A percentile compares a stretch with the other conserved stretches of the same genome.
Evolutionary conservation across 2,113 vertebrate species (phyloP).

Genomic region (Syrmaticus mikado): DNA sequence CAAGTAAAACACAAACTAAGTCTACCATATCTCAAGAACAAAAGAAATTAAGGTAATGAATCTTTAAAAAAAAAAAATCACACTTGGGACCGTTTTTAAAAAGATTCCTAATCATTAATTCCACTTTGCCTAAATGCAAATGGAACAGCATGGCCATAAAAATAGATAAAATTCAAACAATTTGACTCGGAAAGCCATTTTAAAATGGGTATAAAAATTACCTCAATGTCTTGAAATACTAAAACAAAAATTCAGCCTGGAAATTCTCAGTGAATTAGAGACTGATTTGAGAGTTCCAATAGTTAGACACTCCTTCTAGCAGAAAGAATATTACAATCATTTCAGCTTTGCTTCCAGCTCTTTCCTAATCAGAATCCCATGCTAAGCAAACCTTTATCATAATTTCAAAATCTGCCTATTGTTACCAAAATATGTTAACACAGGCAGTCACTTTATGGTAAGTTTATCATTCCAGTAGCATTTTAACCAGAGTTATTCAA

Average conservation of each 20-base stretch:
- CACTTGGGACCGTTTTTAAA: neutral
- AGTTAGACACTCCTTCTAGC: neutral
- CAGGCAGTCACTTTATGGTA: too few species aligned
- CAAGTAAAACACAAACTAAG: neutral
- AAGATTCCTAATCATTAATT: neutral
- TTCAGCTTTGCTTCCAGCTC: neutral
- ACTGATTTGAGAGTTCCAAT: neutral
- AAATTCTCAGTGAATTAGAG: neutral
- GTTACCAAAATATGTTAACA: neutral
- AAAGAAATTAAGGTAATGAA: neutral
- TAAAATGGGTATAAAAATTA: neutral
- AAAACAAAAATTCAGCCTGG: neutral
- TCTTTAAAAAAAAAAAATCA: neutral
- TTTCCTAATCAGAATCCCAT: neutral
- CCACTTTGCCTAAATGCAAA: neutral
- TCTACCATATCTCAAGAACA: neutral
- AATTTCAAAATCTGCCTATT: neutral
- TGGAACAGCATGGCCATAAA: neutral
- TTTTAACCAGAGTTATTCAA: neutral
- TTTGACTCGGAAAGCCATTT: neutral
- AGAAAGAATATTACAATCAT: neutral
- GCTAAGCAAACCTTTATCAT: neutral
- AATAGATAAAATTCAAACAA: neutral
- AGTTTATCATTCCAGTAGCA: neutral
- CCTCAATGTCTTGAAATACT: neutral